Conservation (phyloP, 1,140 invertebrate genomes). For the Leptoteleia sp. region DNA sequence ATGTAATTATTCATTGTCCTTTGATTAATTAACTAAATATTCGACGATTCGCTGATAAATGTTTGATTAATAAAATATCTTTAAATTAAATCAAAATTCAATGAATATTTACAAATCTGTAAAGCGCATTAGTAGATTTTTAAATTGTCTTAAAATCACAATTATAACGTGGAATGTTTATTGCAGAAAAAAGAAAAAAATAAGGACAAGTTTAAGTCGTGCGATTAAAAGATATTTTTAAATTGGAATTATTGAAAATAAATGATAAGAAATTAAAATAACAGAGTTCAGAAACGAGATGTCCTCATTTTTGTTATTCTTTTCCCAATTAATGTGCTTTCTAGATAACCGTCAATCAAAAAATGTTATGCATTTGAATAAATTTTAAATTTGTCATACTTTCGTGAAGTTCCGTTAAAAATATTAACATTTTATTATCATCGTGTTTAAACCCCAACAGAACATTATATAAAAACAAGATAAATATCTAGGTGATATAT, state of each 20-base stretch:
- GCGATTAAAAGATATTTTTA: too few relatives aligned
- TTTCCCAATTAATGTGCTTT: constrained; percentile 5
- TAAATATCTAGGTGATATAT: too few relatives aligned
- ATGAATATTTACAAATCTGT: constrained; percentile 45
- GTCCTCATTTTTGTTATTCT: constrained; percentile 17
- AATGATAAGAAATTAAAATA: too few relatives aligned
- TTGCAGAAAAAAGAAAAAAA: constrained; percentile 6
- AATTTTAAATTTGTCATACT: constrained; percentile 27
- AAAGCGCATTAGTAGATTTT: constrained; percentile 11
- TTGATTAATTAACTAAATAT: constrained; percentile 24
- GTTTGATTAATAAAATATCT: constrained; percentile 34
- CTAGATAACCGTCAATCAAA: constrained; percentile 10
- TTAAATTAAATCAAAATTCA: constrained; percentile 27
- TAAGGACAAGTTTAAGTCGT: constrained; percentile 7
- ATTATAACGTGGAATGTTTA: constrained; percentile 54
- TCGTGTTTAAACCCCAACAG: constrained; percentile 45
- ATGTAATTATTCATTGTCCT: constrained; percentile 24
- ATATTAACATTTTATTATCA: constrained; percentile 35
- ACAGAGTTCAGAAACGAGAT: neutral
- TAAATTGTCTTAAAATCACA: constrained; percentile 39
- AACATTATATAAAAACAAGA: too few relatives aligned
- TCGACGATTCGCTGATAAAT: constrained; percentile 12
- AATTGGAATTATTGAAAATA: too few relatives aligned
- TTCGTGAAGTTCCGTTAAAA: constrained; percentile 17
- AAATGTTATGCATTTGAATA: constrained; percentile 18